Conservation (phyloP, 2,888 invertebrate species). For the Drosophila aldrichi region DNA sequence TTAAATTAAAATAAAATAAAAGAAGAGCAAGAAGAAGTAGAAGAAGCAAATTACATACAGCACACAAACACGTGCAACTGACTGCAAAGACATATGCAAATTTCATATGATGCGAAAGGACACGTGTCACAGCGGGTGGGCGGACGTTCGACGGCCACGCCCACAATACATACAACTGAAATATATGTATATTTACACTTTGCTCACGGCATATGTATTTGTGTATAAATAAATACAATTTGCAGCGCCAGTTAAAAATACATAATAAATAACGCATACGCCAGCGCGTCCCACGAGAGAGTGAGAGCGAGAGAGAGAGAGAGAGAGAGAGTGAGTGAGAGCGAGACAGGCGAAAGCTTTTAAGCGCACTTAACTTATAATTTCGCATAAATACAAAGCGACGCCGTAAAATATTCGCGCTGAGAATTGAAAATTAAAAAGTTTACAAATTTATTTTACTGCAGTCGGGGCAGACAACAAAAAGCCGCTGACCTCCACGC, state of each 20-base stretch:
- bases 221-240: conserved; percentile 72
- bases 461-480: conserved; percentile 21
- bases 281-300: conserved; percentile 18
- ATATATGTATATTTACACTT: conserved; percentile 73
- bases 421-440: conserved; percentile 79
- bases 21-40: conserved; percentile 25
- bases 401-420: conserved; percentile 37
- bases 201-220: conserved; percentile 57
- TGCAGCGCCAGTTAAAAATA: conserved; percentile 51
- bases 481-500: conserved; percentile 37
- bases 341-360: conserved; percentile 68
- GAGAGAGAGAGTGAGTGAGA: neutral
- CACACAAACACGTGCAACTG: conserved; percentile 8
- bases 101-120: conserved; percentile 47
- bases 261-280: conserved; percentile 67
- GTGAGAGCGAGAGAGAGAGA: neutral
- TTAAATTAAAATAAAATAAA: conserved; percentile 19
- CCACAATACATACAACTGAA: conserved; percentile 68
- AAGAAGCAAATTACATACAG: conserved; percentile 1
- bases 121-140: conserved; percentile 59
- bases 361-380: conserved; percentile 81
- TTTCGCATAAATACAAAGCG: conserved; percentile 40
- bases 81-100: conserved; percentile 61
- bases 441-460: conserved; percentile 62
- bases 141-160: conserved; percentile 4